Base-by-base conservation (phyloP, 2,888 invertebrate genomes). In the Baccha elongata region DNA sequence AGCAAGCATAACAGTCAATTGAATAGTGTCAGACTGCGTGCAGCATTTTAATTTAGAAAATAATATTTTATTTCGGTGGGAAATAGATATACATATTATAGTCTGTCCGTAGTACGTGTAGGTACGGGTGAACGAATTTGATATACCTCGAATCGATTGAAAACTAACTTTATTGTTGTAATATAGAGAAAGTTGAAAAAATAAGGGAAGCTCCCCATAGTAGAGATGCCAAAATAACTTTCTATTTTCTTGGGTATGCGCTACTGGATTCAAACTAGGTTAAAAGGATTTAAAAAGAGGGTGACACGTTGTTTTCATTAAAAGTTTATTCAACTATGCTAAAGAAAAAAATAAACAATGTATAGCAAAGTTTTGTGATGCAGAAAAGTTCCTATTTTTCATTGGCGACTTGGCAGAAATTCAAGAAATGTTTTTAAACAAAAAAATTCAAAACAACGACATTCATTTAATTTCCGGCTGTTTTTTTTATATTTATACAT, bases 11-110 rank as follows among this genome's bases (percentile, higher is more conserved):
- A 81, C 80, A 64, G 80, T 81, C 80, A 81, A 81, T 81, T 75
- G 65, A 81, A 81, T 40, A 69, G 80, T 81, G 80, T 81, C 80
- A 81, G 52, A 81, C 69, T 81, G 80, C 80, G 75, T 81, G 65
- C 65, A 75, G 80, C 80, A 81, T 81, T 81, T 81, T 81, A 81
- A 81, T 81, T 75, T 69, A 75, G 8, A 67, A 67, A 40, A 73
- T 37, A 35, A 19, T 29, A 23, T 64, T 72, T 58, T 58, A 50
- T 32, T 72, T 42, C 10, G 11, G 21, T 15, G 19, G 42, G 40
- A 48, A 11, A 35, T 65, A 17, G 58, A 46, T 21, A 48, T 13
- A 7, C 23, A 13, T 23, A 50, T 1, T 48, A 10, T 13, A 21
- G 26, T 21, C 6, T 17, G 55, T 35, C 11, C 3, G 37, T 17